Base-by-base conservation (phyloP, 2,888 invertebrate species). In the Scaptomyza caliginosa region DNA sequence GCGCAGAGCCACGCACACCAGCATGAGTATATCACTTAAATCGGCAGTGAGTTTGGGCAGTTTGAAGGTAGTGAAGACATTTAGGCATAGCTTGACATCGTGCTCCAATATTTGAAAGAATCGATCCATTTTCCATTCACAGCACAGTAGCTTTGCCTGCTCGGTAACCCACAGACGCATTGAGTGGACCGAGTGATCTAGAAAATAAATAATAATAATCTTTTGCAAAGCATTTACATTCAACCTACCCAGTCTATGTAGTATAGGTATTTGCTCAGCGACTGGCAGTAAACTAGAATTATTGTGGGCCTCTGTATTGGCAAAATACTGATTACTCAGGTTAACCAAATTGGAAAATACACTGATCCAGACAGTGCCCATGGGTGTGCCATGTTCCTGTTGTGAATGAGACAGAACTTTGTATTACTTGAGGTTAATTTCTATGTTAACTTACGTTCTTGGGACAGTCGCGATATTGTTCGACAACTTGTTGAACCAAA, bases 191-290 rank as follows among this genome's bases (percentile, higher is more conserved):
- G 96, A 95, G 87, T 96, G 96, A 92, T 96, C 96, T 95, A 19
- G 3, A 28, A 43, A 21, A 6, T 21, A 23, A 17, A 13, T 2
- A 1, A 32, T 2, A 21, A 4, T n/a, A n/a, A n/a, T n/a, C n/a
- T 1, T 32, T 10, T 7, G 13, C 4, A 19, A 13, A 1, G 5
- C 0, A 21, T 1, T 4, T 1, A 0, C 4, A 8, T 7, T 4
- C 0, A 13, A 28, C 65, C 63, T 40, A 90, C 91, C 91, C 40
- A 91, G 74, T 52, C 91, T 81, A 66, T 91, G 91, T 1, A 91
- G 75, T 36, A 96, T 94, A 2, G 96, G 95, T 88, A 96, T 96
- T 90, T 96, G 96, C 85, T 96, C 96, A 0, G 96, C 95, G 24
- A 96, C 93, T 0, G 96, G 96, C 59, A 96, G 89, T 78, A 96